Evolutionary conservation across 2,113 vertebrate species (phyloP), one percentile per base, ranked within the genome.

Genomic region (Microtus richardsoni): DNA sequence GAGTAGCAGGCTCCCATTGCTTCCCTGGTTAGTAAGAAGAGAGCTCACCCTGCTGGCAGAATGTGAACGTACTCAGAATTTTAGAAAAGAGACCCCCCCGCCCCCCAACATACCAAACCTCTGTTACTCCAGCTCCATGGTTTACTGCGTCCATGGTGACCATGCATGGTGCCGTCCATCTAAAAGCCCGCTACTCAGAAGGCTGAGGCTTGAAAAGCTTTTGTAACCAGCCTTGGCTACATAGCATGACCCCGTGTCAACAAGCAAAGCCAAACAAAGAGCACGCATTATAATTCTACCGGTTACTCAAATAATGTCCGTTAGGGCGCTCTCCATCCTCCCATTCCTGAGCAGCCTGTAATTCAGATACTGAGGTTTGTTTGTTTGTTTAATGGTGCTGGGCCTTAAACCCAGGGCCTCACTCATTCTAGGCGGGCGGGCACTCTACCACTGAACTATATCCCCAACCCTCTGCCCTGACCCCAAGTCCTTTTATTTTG

Each of bases 1-100:
- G 71, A 41, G 33, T 16, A 6, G 13, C n/a, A 14, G 30, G 4
- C 22, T 1, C 8, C 86, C 64, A 16, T 0, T 0, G 36, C 8
- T 22, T 39, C n/a, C 44, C 26, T 0, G 9, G 36, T 47, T 24
- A 4, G 44, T 19, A 0, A 11, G 88, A 85, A 71, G 26, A 54
- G 24, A 30, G 95, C 64, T 12, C 78, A 64, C 58, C 58, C 95
- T 97, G 28, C 68, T 86, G 94, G 78, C 68, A n/a, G 7, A 7
- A 1, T 7, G 0, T 0, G 21, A 54, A 26, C 7, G 6, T 22
- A 78, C 41, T 47, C 28, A 24, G 78, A 83, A 44, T 77, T 54
- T 91, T 17, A 70, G 94, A 10, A 64, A 52, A n/a, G 39, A 1
- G 24, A 78, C 7, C 33, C 44, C 44, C 41, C 11, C 0, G 6